Evolutionary conservation across 2,113 vertebrate genomes (phyloP).

Genomic region (Silurus meridionalis): DNA sequence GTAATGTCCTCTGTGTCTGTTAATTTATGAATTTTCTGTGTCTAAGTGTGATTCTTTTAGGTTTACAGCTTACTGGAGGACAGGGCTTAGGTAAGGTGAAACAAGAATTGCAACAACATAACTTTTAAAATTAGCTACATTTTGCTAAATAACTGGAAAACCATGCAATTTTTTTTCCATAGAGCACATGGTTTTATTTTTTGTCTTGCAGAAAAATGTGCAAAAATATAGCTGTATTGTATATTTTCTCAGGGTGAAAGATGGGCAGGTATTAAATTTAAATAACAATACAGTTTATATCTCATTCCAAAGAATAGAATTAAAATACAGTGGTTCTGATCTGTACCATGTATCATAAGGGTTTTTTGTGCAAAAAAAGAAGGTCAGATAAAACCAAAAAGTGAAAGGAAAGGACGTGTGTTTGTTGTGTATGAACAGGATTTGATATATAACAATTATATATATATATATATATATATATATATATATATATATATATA

Average conservation of each 20-base stretch:
- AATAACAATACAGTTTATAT: too few species aligned
- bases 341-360: background rate
- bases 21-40: background rate
- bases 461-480: too few species aligned
- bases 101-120: background rate
- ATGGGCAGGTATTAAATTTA: too few species aligned
- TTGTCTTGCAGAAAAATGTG: background rate
- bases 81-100: background rate
- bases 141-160: background rate
- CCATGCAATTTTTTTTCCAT: background rate
- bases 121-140: background rate
- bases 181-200: background rate
- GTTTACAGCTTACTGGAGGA: background rate
- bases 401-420: background rate
- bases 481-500: too few species aligned
- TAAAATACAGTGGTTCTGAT: background rate
- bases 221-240: background rate
- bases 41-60: background rate
- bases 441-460: background rate
- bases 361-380: background rate
- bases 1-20: background rate
- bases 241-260: background rate
- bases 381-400: background rate
- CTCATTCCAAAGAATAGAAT: background rate
- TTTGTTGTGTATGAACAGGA: background rate